These are phyloP conservation scores for Macroramphosus scolopax DNA, from an alignment of 2,797 vertebrate genomes.

Conservation along the genomic window DNA sequence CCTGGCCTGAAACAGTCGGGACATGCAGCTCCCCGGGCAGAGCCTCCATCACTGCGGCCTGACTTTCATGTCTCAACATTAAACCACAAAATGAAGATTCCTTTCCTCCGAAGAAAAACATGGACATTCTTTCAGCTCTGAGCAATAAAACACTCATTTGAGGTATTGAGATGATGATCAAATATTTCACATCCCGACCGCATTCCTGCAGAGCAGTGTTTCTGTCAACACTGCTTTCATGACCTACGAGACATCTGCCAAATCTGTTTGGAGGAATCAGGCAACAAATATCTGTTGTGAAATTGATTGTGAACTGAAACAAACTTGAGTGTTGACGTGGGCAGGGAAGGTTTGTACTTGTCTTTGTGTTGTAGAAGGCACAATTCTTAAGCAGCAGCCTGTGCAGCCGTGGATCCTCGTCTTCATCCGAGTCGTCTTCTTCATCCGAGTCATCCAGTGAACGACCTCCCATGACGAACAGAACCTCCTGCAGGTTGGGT, in stretches of 20 bases:
- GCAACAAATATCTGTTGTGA: conserved; percentile 21
- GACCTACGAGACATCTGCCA: conserved; percentile 33
- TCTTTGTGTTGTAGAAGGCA: conserved; percentile 88
- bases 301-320: conserved; percentile 19
- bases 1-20: conserved; percentile 8
- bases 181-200: conserved; percentile 49
- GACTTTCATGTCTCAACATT: conserved; percentile 15
- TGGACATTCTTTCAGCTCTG: conserved; percentile 29
- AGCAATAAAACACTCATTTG: conserved; percentile 29
- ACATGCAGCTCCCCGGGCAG: conserved; percentile 26
- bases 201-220: conserved; percentile 43
- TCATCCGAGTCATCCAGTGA: conserved; percentile 86
- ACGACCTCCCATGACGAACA: conserved; percentile 91
- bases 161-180: conserved; percentile 41
- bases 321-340: conserved; percentile 16
- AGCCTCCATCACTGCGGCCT: not conserved
- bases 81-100: conserved; percentile 26
- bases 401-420: conserved; percentile 66
- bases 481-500: conserved; percentile 89
- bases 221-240: conserved; percentile 49
- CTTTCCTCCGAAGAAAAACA: conserved; percentile 38
- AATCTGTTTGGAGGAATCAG: conserved; percentile 24
- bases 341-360: conserved; percentile 81
- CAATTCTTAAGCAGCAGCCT: conserved; percentile 78
- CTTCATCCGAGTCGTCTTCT: conserved; percentile 77